Percentiles rank a stretch among this genome's conserved stretches.
These are phyloP conservation scores for Lepidonotus clava DNA, from an alignment of 2,888 invertebrate species.

Conservation along the genomic window DNA sequence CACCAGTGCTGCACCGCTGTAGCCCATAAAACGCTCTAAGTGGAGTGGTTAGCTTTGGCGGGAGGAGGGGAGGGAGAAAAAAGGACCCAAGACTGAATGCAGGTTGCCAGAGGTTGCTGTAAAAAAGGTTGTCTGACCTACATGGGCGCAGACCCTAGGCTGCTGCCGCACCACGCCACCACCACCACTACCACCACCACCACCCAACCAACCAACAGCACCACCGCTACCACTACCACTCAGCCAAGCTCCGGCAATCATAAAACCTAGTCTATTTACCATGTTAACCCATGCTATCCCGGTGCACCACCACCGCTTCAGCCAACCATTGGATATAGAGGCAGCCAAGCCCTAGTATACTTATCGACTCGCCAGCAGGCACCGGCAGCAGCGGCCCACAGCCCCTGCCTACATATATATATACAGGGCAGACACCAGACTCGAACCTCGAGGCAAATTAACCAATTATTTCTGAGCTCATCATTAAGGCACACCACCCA, in stretches of 20 bases:
- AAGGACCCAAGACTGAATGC: conserved; percentile 35
- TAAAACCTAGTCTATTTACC: conserved; percentile 45
- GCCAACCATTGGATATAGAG: neutral
- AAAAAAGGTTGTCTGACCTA: conserved; percentile 37
- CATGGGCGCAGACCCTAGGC: conserved; percentile 12
- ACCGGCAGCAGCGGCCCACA: neutral
- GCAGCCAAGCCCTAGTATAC: neutral
- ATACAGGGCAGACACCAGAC: neutral
- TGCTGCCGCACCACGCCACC: neutral
- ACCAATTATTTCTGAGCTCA: too few species aligned
- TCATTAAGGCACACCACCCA: too few species aligned
- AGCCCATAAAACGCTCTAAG: neutral
- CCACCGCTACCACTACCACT: neutral
- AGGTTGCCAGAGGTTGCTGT: conserved; percentile 37
- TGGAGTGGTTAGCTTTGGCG: neutral
- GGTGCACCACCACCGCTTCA: neutral
- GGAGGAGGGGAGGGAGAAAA: too few species aligned
- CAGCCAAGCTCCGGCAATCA: neutral
- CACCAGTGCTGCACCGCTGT: neutral
- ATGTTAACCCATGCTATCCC: conserved; percentile 31
- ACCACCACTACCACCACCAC: neutral
- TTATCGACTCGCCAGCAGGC: neutral
- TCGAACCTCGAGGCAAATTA: too few species aligned
- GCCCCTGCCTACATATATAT: neutral
- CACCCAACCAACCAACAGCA: neutral